Percentiles rank a stretch among this genome's conserved stretches.
phyloP scores from a whole-genome alignment of 1,140 invertebrate genomes.

The Cryptotermes secundus region DNA sequence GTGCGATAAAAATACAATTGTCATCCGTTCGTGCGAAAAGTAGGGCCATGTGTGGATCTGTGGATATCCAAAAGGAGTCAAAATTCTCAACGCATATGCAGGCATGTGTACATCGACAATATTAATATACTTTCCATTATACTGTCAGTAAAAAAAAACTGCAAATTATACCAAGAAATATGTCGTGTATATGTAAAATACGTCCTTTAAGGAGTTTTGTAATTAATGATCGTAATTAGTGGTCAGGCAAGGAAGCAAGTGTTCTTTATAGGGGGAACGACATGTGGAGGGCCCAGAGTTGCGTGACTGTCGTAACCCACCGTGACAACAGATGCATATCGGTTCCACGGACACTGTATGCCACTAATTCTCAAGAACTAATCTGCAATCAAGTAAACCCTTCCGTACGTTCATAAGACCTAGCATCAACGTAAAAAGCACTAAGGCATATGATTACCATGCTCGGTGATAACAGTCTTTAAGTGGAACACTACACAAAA shows the following conservation, averaged over 20 bases:
- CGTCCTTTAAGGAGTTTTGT: conserved; percentile 2
- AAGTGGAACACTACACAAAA: conserved; percentile 2
- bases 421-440: background rate
- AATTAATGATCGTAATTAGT: conserved; percentile 21
- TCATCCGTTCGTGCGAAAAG: background rate
- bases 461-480: background rate
- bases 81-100: background rate
- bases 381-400: conserved; percentile 15
- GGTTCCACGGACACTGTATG: background rate
- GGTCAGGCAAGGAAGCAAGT: conserved; percentile 10
- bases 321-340: conserved; percentile 15
- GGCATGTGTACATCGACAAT: conserved; percentile 11
- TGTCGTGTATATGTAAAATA: conserved; percentile 3
- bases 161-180: background rate
- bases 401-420: background rate
- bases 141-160: background rate
- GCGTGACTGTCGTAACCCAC: background rate
- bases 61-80: conserved; percentile 16
- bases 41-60: background rate
- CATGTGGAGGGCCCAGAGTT: background rate
- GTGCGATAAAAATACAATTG: conserved; percentile 12
- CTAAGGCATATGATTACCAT: background rate
- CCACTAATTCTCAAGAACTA: background rate
- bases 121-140: background rate
- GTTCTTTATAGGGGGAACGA: background rate